phyloP scores from a whole-genome alignment of 2,113 vertebrate genomes.

The Brienomyrus brachyistius region DNA sequence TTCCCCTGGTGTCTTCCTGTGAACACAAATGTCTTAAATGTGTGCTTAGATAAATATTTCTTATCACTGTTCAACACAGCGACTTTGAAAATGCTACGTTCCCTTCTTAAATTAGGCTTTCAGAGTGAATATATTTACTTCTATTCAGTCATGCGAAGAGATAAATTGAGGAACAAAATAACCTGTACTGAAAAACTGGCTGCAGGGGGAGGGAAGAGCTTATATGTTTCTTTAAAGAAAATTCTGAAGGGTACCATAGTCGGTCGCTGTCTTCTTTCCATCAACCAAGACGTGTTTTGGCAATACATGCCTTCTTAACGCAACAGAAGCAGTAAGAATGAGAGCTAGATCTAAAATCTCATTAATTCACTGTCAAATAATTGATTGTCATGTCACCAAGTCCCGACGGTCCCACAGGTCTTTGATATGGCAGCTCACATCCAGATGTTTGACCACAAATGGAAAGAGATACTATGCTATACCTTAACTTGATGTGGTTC shows the following conservation, averaged over 20 bases:
- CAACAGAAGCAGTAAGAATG: constrained; percentile 35
- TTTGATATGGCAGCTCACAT: constrained; percentile 31
- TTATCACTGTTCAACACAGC: background rate
- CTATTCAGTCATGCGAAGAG: background rate
- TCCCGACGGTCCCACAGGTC: constrained; percentile 4
- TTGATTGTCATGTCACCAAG: constrained; percentile 28
- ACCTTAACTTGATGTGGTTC: constrained; percentile 2
- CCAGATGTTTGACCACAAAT: constrained; percentile 34
- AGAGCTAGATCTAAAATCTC: background rate
- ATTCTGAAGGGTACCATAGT: background rate
- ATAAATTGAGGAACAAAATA: background rate
- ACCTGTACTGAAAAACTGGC: background rate
- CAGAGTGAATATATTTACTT: background rate
- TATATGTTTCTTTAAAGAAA: background rate
- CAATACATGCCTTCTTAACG: constrained; percentile 40
- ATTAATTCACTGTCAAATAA: constrained; percentile 37
- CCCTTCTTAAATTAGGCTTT: background rate
- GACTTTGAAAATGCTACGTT: background rate
- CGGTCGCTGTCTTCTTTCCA: constrained; percentile 46
- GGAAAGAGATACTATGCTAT: constrained; percentile 9
- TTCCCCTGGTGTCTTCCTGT: background rate
- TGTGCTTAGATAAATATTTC: constrained; percentile 13
- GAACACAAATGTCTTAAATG: background rate
- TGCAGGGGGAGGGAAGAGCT: background rate
- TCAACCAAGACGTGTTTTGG: constrained; percentile 57